Evolutionary conservation across 1,140 invertebrate species (phyloP).

Genomic region (Berghia stephanieae): DNA sequence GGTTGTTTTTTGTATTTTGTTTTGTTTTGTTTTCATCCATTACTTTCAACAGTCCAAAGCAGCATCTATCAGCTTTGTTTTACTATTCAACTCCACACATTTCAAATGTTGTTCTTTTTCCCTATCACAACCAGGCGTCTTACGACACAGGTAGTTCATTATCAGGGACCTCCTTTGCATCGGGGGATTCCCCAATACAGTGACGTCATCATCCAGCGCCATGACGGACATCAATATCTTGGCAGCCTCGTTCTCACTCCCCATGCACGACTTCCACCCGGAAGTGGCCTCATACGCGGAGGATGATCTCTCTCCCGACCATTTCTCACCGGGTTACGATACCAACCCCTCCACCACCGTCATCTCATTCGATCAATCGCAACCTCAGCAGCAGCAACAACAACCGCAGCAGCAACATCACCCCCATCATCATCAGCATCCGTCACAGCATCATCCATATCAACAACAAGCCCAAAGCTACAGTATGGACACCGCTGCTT

Average conservation of each 20-base stretch:
- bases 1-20: too few species aligned
- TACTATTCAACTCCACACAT: too few species aligned
- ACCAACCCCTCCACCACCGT: conserved; percentile 28
- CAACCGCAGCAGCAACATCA: conserved; percentile 27
- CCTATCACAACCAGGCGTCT: conserved; percentile 32
- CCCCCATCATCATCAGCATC: conserved; percentile 9
- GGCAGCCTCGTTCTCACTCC: conserved; percentile 42
- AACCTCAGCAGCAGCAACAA: conserved; percentile 12
- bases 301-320: conserved; percentile 44
- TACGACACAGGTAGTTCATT: conserved; percentile 39
- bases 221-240: conserved; percentile 47
- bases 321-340: conserved; percentile 39
- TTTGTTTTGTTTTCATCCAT: too few species aligned
- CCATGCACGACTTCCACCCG: conserved; percentile 48
- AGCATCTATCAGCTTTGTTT: too few species aligned
- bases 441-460: background rate
- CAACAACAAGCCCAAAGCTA: conserved; percentile 29
- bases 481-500: background rate
- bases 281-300: conserved; percentile 40
- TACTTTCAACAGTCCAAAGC: too few species aligned
- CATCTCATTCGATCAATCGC: conserved; percentile 36
- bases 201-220: conserved; percentile 35
- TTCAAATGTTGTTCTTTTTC: background rate
- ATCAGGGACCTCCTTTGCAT: conserved; percentile 33
- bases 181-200: conserved; percentile 37